Percentiles rank a stretch among this genome's conserved stretches.
Evolutionary conservation across 2,113 vertebrate species (phyloP).

Genomic region (Sialia sialis): DNA sequence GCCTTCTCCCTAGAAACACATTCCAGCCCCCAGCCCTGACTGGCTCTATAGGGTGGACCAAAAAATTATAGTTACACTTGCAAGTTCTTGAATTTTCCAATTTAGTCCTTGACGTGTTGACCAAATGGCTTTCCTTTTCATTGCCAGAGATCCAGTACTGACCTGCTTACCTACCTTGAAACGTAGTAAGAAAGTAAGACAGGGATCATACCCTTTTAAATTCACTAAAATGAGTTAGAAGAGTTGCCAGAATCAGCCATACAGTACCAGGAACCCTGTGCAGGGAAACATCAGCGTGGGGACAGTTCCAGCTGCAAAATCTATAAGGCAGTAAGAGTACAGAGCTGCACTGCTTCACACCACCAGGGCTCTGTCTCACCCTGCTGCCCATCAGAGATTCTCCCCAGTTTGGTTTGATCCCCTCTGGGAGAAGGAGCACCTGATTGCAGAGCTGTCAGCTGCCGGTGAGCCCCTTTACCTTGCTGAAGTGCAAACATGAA

Average conservation of each 20-base stretch:
- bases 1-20: accelerated
- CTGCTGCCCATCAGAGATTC: not conserved
- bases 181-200: not conserved
- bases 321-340: not conserved
- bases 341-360: accelerated
- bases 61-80: not conserved
- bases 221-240: not conserved
- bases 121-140: not conserved
- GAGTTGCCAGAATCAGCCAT: not conserved
- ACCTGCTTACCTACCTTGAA: not conserved
- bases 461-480: not conserved
- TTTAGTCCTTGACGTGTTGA: not conserved
- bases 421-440: not conserved
- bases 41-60: not conserved
- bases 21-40: not conserved
- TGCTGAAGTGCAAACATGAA: not conserved
- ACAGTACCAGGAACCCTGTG: not conserved
- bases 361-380: not conserved
- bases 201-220: not conserved
- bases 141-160: not conserved
- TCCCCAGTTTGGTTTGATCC: not conserved
- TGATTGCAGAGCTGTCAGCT: not conserved
- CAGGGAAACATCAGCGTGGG: not conserved
- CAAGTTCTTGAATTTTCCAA: not conserved
- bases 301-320: not conserved